Conservation (phyloP, 2,113 vertebrate genomes). For the Gyps fulvus region DNA sequence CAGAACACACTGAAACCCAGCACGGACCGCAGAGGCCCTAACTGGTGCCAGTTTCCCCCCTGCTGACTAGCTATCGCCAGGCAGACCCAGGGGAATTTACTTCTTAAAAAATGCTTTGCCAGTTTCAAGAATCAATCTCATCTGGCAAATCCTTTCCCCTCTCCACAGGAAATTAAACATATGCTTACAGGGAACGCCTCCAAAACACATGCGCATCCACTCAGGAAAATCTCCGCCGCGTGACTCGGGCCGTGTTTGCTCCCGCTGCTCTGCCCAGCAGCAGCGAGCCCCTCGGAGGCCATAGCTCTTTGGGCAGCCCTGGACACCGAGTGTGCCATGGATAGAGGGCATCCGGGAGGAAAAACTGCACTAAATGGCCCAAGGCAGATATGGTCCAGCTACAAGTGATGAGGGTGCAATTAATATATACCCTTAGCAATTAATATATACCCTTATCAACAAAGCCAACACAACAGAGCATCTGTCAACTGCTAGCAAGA, state of each 20-base stretch:
- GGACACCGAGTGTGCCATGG: rapidly evolving
- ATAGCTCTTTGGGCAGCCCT: background rate
- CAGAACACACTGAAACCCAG: background rate
- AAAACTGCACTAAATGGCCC: background rate
- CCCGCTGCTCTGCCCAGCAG: background rate
- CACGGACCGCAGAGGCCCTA: rapidly evolving
- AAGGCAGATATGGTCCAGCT: background rate
- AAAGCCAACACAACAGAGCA: background rate
- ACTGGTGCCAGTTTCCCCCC: background rate
- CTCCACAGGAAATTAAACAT: background rate
- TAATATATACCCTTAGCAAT: background rate
- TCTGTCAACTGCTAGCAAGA: background rate
- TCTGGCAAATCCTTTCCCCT: background rate
- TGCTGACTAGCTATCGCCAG: rapidly evolving
- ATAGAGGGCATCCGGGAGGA: background rate
- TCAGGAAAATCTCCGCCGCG: rapidly evolving
- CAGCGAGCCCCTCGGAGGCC: background rate
- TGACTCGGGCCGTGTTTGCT: rapidly evolving
- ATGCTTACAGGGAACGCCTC: background rate
- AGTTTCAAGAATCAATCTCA: background rate
- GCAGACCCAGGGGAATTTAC: background rate
- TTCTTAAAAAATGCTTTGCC: background rate
- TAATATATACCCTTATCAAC: too few relatives aligned
- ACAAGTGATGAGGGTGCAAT: background rate
- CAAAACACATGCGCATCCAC: rapidly evolving